Percentiles rank a stretch among this genome's conserved stretches.
These are phyloP conservation scores for Emydocephalus ijimae DNA, from an alignment of 2,113 vertebrate species.

Conservation along the genomic window DNA sequence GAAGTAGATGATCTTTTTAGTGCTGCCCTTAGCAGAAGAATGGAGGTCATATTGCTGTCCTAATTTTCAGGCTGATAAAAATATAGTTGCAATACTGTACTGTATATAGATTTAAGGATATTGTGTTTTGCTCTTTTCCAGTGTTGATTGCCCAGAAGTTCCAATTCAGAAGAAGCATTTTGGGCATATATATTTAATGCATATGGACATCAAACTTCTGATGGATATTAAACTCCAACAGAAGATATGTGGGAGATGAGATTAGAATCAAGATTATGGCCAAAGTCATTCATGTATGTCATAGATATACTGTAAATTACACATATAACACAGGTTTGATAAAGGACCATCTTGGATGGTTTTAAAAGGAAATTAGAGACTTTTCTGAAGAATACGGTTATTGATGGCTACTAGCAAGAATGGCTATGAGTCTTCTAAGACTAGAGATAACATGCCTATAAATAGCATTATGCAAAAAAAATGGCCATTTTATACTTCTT, in stretches of 20 bases:
- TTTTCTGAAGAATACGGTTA: neutral
- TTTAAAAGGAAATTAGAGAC: neutral
- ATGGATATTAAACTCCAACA: neutral
- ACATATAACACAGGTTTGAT: neutral
- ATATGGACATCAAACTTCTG: neutral
- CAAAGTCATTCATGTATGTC: neutral
- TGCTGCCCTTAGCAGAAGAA: neutral
- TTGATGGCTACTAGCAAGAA: neutral
- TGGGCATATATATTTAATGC: neutral
- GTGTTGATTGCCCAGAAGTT: neutral
- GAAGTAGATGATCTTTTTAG: neutral
- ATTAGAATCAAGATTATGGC: neutral
- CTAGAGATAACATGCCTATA: neutral
- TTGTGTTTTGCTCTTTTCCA: neutral
- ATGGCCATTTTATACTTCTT: neutral
- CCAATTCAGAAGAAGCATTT: neutral
- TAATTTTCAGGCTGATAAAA: neutral
- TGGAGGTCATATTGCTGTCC: neutral
- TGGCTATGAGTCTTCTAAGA: neutral
- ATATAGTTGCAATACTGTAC: too few relatives aligned
- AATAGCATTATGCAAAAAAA: neutral
- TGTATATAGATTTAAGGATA: neutral
- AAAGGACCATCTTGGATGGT: neutral
- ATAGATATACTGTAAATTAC: neutral
- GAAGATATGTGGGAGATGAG: neutral